Conservation (phyloP, 2,797 vertebrate genomes). For the Pseudochirops corinnae region DNA sequence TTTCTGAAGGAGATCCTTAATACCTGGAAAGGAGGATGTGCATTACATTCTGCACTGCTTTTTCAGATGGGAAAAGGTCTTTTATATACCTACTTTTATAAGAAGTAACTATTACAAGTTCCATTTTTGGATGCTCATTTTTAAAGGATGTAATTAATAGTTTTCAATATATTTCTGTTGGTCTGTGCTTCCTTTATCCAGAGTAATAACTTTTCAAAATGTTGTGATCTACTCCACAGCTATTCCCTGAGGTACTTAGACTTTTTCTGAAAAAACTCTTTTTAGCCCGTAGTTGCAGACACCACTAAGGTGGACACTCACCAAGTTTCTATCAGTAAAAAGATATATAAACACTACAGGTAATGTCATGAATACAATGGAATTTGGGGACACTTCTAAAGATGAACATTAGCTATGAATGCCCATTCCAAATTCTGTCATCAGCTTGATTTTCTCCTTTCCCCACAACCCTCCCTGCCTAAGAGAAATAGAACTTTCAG, state of each 20-base stretch:
- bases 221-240: background rate
- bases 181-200: background rate
- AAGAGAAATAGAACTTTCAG: constrained; percentile 17
- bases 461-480: background rate
- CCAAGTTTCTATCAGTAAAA: background rate
- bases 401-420: background rate
- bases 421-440: background rate
- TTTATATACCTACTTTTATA: background rate
- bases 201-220: background rate
- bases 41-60: constrained; percentile 9
- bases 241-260: background rate
- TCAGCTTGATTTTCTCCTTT: background rate
- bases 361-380: background rate
- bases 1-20: constrained; percentile 34
- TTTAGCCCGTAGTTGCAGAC: background rate
- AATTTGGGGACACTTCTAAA: background rate
- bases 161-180: background rate
- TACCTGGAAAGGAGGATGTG: constrained; percentile 42
- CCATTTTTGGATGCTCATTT: background rate
- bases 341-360: background rate
- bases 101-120: background rate
- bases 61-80: background rate
- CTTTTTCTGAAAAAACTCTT: background rate
- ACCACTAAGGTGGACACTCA: background rate
- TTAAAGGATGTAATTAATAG: constrained; percentile 21